phyloP scores from a whole-genome alignment of 2,888 invertebrate species.

The Oligia latruncula region DNA sequence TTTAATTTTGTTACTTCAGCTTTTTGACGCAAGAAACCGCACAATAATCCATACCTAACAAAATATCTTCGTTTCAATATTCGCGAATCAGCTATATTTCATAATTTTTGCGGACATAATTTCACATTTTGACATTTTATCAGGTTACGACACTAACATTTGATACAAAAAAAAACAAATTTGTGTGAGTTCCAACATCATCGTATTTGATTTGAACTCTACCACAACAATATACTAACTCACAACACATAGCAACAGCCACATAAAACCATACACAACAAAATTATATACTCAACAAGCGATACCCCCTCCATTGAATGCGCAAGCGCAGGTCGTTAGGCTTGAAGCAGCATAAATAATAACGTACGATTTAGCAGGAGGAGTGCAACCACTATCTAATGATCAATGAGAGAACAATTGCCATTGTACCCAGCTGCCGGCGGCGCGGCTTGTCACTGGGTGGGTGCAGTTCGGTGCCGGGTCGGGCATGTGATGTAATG shows the following conservation, averaged over 20 bases:
- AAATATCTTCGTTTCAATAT: too few relatives aligned
- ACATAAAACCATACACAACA: slow-evolving; percentile 50
- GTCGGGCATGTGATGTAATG: slow-evolving; percentile 67
- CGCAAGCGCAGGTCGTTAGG: slow-evolving; percentile 64
- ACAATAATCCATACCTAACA: not conserved
- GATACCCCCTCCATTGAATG: slow-evolving; percentile 61
- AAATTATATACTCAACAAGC: slow-evolving; percentile 65
- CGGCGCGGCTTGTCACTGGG: slow-evolving; percentile 84
- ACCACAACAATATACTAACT: slow-evolving; percentile 15
- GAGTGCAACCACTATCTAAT: slow-evolving; percentile 72
- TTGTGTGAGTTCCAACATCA: not conserved
- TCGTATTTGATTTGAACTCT: not conserved
- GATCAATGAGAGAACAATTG: slow-evolving; percentile 83
- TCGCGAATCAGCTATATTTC: not conserved
- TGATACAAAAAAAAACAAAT: not conserved
- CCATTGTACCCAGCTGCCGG: slow-evolving; percentile 84
- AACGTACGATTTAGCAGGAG: slow-evolving; percentile 76
- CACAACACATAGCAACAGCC: slow-evolving; percentile 29
- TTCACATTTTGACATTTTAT: not conserved
- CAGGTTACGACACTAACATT: not conserved
- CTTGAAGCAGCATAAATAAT: slow-evolving; percentile 72
- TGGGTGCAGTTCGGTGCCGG: slow-evolving; percentile 70
- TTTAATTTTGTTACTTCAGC: not conserved
- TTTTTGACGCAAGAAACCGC: not conserved
- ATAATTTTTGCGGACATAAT: not conserved